Evolutionary conservation across 1,140 invertebrate species (phyloP).

Genomic region (Octopus sinensis): DNA sequence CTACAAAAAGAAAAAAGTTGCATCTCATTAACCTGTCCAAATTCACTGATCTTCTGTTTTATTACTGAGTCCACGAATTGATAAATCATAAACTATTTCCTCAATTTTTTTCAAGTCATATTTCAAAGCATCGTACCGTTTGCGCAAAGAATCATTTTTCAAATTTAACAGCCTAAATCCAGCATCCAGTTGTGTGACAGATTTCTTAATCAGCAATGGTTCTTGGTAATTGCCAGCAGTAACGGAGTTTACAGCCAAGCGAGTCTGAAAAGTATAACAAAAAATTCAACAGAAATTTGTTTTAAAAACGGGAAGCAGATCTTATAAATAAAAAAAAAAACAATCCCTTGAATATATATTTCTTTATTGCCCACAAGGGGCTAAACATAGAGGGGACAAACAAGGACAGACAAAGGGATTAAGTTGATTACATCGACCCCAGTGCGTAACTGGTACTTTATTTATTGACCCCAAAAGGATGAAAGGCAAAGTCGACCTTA

Average conservation of each 20-base stretch:
- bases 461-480: too few relatives aligned
- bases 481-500: too few relatives aligned
- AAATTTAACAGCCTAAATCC: conserved; percentile 85
- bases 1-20: too few relatives aligned
- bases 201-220: conserved; percentile 79
- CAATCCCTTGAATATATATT: too few relatives aligned
- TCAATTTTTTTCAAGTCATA: conserved; percentile 94
- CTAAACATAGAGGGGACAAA: too few relatives aligned
- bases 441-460: too few relatives aligned
- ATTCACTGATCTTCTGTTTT: conserved; percentile 50
- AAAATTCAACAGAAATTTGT: conserved; percentile 9
- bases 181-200: conserved; percentile 80
- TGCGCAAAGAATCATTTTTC: conserved; percentile 85
- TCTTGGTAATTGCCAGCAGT: conserved; percentile 78
- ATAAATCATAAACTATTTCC: conserved; percentile 89
- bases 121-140: conserved; percentile 84
- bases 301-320: too few relatives aligned
- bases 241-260: conserved; percentile 83
- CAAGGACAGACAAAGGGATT: too few relatives aligned
- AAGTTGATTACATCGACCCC: too few relatives aligned
- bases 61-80: conserved; percentile 71
- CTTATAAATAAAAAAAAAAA: too few relatives aligned
- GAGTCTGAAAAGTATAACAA: conserved; percentile 51
- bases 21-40: too few relatives aligned
- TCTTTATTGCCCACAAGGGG: too few relatives aligned